Evolutionary conservation across 2,797 vertebrate species (phyloP).

Genomic region (Centroberyx gerrardi): DNA sequence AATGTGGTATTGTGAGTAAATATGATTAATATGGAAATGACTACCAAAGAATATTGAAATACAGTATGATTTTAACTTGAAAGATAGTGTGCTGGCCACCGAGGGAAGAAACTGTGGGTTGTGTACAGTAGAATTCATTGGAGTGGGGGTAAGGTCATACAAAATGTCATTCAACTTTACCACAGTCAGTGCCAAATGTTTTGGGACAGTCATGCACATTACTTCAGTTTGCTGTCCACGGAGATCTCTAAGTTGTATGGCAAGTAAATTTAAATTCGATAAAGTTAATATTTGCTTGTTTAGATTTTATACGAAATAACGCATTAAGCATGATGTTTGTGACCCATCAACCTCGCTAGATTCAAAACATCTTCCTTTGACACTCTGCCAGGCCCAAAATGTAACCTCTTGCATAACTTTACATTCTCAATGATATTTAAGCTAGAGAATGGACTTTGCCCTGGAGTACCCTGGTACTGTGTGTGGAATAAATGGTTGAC

Average conservation of each 20-base stretch:
- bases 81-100: too few relatives aligned
- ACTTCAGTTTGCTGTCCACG: conserved; percentile 1
- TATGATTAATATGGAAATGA: too few relatives aligned
- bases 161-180: conserved; percentile 15
- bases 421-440: conserved; percentile 63
- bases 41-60: too few relatives aligned
- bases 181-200: conserved; percentile 18
- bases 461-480: conserved; percentile 30
- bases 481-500: conserved; percentile 66
- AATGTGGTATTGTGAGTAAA: too few relatives aligned
- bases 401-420: conserved; percentile 48
- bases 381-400: conserved; percentile 20
- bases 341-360: not conserved
- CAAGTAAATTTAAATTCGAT: not conserved
- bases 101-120: not conserved
- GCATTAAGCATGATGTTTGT: not conserved
- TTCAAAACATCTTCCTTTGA: conserved; percentile 29
- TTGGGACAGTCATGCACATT: not conserved
- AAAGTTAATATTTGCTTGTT: not conserved
- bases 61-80: too few relatives aligned
- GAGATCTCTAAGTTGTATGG: not conserved
- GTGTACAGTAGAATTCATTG: too few relatives aligned
- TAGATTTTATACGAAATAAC: not conserved
- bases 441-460: conserved; percentile 62
- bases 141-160: not conserved